Base-by-base conservation (phyloP, 1,140 invertebrate species). In the Conus betulinus region DNA sequence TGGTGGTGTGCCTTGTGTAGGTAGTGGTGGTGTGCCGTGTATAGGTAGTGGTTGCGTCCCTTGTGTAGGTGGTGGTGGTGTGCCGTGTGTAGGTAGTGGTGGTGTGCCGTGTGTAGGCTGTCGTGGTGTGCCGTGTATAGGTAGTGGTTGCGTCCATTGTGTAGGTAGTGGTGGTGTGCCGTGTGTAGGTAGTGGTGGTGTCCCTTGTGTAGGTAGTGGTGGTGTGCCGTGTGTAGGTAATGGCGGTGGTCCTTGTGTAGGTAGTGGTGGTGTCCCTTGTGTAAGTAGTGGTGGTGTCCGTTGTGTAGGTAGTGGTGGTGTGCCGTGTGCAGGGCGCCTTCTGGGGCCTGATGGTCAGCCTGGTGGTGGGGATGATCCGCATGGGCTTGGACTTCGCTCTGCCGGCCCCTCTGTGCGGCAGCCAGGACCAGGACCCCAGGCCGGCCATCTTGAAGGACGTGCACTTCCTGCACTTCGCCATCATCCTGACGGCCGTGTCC, bases 331-430 rank as follows among this genome's bases (percentile, higher is more conserved):
- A 96, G 96, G 96, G 96, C 25, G 96, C 96, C 52, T 96, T 96
- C 92, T 96, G 96, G 95, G 95, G 96, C 39, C 92, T 96, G 51
- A 95, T 96, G 91, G 91, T 95, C 55, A 96, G 96, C 6, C 92
- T 96, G 23, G 90, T 95, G 11, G 92, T 96, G 39, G 96, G 96
- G 20, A 63, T 94, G 1, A 92, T 94, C 51, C 82, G 95, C 52
- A 91, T 95, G 83, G 91, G 92, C 5, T 78, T 94, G 87, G 94
- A 94, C 82, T 94, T 94, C 87, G 90, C 91, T 6, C 93, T 93
- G 84, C 89, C 92, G 55, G 91, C 91, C 4, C 93, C 94, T 55
- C 27, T 81, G 53, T 95, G 94, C 78, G 93, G 93, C 0, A 92
- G 90, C 60, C 27, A 90, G 0, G 90, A 92, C 8, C 57, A 87